Evolutionary conservation across 2,113 vertebrate species (phyloP).

Genomic region (Saimiri boliviensis): DNA sequence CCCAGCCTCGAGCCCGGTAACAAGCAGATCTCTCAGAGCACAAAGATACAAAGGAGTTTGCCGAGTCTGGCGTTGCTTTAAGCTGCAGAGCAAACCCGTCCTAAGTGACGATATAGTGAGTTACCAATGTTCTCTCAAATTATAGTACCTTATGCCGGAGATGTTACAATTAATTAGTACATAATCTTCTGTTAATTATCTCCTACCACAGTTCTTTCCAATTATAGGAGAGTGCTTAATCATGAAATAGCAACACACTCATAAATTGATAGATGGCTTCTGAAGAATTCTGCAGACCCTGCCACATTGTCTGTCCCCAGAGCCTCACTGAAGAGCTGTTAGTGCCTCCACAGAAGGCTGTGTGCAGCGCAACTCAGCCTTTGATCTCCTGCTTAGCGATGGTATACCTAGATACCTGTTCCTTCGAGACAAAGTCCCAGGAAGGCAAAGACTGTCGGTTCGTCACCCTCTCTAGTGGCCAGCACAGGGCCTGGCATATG

Average conservation of each 20-base stretch:
- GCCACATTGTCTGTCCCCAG: background rate
- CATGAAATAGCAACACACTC: background rate
- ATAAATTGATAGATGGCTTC: background rate
- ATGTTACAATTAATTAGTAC: background rate
- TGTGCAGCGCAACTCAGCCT: background rate
- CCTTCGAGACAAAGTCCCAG: background rate
- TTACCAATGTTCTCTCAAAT: background rate
- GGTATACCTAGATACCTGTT: background rate
- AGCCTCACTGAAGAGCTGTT: accelerated
- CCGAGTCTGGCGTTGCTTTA: background rate
- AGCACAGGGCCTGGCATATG: background rate
- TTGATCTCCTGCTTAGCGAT: accelerated
- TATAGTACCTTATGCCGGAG: background rate
- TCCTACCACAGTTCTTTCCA: background rate
- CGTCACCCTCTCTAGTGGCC: background rate
- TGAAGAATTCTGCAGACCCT: background rate
- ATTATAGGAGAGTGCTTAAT: background rate
- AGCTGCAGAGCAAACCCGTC: background rate
- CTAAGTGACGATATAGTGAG: background rate
- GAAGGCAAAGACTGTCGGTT: background rate
- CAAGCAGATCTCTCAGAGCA: background rate
- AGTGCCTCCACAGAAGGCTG: background rate
- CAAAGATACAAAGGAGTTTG: too few species aligned
- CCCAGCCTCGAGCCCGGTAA: background rate
- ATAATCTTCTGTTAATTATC: background rate